These are phyloP conservation scores for Hippolais icterina DNA, from an alignment of 2,113 vertebrate genomes.

Conservation along the genomic window DNA sequence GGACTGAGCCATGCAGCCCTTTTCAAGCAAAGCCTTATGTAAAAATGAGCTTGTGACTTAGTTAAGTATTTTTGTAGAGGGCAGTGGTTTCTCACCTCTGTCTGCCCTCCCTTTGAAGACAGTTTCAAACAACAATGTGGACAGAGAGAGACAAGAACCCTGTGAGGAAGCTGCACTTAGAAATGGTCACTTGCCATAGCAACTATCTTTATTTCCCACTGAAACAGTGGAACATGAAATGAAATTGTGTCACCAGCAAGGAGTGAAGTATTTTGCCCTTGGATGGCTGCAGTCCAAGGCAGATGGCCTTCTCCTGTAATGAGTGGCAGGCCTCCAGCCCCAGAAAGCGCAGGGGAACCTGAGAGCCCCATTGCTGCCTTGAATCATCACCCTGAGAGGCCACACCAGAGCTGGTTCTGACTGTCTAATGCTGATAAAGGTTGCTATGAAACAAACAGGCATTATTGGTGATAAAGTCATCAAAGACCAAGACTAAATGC, in stretches of 20 bases:
- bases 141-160: background rate
- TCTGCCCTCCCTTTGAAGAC: background rate
- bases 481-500: background rate
- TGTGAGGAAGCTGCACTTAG: background rate
- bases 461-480: background rate
- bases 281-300: background rate
- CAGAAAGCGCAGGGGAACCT: background rate
- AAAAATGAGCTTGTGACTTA: background rate
- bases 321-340: too few species aligned
- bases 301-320: background rate
- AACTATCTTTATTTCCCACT: background rate
- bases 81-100: background rate
- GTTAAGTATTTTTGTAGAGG: background rate
- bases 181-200: background rate
- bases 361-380: accelerated
- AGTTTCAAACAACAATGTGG: background rate
- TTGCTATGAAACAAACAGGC: accelerated
- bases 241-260: background rate
- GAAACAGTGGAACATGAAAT: background rate
- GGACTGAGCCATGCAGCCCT: background rate
- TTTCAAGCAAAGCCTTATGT: background rate
- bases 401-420: background rate
- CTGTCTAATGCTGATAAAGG: accelerated
- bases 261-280: background rate
- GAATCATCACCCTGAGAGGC: background rate